A percentile compares a stretch with the other conserved stretches of the same genome.
These are phyloP conservation scores for Hippolais icterina DNA, from an alignment of 2,113 vertebrate genomes.

Conservation along the genomic window DNA sequence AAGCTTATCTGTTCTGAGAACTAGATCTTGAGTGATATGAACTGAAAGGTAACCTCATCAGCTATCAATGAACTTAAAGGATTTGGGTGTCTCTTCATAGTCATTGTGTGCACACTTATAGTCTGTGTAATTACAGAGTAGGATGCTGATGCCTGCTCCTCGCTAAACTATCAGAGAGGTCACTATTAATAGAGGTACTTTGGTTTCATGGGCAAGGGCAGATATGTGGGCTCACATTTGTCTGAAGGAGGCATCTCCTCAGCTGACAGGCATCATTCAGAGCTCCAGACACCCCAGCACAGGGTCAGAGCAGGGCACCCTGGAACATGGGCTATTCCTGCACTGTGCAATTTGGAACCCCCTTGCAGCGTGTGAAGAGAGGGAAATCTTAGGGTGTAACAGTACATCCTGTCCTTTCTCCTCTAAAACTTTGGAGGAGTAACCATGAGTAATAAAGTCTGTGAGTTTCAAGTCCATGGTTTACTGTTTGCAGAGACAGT, in stretches of 20 bases:
- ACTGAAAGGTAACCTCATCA: not conserved
- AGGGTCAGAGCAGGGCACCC: not conserved
- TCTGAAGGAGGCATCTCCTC: constrained; percentile 5
- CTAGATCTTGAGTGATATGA: not conserved
- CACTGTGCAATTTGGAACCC: not conserved
- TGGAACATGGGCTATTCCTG: not conserved
- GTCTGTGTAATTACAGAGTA: not conserved
- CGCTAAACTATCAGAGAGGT: not conserved
- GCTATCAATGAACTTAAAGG: not conserved
- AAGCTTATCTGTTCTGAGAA: not conserved
- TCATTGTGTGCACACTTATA: not conserved
- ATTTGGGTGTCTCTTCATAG: not conserved
- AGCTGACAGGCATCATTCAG: not conserved
- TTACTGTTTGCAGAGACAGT: not conserved
- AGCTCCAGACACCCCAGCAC: not conserved
- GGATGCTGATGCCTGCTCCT: not conserved
- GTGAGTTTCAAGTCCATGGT: not conserved
- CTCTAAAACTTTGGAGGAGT: not conserved
- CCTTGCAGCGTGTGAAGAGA: not conserved
- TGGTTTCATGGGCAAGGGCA: not conserved
- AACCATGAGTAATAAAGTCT: not conserved
- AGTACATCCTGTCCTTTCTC: not conserved
- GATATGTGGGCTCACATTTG: not conserved
- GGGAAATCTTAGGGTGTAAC: not conserved
- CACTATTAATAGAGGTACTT: not conserved